These are phyloP conservation scores for Ctenochaetus hawaiiensis DNA, from an alignment of 2,797 vertebrate species.

Conservation along the genomic window DNA sequence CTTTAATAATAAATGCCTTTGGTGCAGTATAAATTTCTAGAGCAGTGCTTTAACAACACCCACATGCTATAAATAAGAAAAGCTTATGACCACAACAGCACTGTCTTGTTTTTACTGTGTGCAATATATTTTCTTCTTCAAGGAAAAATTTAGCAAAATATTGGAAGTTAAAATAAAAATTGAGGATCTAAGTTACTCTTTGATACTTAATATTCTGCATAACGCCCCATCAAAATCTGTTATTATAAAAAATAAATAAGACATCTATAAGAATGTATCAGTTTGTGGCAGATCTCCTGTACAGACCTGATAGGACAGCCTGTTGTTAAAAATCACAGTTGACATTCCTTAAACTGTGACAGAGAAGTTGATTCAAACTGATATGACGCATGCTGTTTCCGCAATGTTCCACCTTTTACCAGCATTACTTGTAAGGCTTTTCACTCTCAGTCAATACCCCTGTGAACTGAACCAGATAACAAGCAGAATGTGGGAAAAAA, in stretches of 20 bases:
- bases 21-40: conserved; percentile 31
- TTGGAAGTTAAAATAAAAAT: neutral
- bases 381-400: neutral
- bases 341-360: conserved; percentile 3
- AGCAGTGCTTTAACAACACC: conserved; percentile 54
- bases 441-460: conserved; percentile 16
- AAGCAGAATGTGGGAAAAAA: conserved; percentile 2
- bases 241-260: neutral
- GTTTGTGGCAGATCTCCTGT: neutral
- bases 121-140: neutral
- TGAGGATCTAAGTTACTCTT: neutral
- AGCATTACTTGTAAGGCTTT: neutral
- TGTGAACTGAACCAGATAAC: conserved; percentile 27
- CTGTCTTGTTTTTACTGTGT: conserved; percentile 11
- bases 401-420: conserved; percentile 20
- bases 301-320: neutral
- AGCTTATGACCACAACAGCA: conserved; percentile 37
- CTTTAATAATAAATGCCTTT: conserved; percentile 31
- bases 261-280: neutral
- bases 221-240: neutral
- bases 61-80: conserved; percentile 69
- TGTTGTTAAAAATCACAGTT: conserved; percentile 10
- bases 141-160: neutral
- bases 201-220: neutral
- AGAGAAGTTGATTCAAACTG: neutral